A percentile compares a stretch with the other conserved stretches of the same genome.
phyloP scores from a whole-genome alignment of 2,797 vertebrate species.

The Oreochromis mossambicus region DNA sequence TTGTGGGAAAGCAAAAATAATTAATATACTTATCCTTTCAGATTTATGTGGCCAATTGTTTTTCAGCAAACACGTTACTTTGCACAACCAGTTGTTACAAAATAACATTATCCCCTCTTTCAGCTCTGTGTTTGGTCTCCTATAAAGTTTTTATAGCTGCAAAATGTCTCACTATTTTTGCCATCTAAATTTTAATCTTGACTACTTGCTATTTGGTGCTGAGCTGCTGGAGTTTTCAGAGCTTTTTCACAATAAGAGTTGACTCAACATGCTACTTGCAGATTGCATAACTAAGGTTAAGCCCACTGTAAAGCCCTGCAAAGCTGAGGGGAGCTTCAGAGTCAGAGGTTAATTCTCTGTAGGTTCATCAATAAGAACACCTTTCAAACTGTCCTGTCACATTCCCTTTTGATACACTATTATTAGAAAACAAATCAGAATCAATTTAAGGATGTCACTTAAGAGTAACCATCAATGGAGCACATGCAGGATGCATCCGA shows the following conservation, averaged over 20 bases:
- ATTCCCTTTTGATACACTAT: neutral
- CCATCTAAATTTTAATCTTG: neutral
- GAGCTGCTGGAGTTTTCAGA: neutral
- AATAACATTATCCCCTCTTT: neutral
- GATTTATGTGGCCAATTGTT: neutral
- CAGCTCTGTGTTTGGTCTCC: neutral
- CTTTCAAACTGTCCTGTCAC: neutral
- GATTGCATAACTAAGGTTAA: neutral
- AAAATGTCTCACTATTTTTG: neutral
- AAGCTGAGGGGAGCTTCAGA: neutral
- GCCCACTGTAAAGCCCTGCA: neutral
- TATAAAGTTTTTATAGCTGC: neutral
- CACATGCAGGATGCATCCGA: neutral
- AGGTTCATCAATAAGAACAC: neutral
- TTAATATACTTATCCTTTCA: neutral
- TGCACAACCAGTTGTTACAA: neutral
- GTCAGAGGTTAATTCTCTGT: neutral
- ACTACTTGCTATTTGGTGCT: neutral
- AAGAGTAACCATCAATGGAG: neutral
- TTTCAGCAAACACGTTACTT: neutral
- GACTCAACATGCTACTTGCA: neutral
- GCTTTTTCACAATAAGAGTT: neutral
- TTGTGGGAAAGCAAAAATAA: neutral
- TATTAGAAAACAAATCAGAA: neutral
- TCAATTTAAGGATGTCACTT: neutral